phyloP scores from a whole-genome alignment of 2,888 invertebrate genomes.

The Philopedon plagiatum region DNA sequence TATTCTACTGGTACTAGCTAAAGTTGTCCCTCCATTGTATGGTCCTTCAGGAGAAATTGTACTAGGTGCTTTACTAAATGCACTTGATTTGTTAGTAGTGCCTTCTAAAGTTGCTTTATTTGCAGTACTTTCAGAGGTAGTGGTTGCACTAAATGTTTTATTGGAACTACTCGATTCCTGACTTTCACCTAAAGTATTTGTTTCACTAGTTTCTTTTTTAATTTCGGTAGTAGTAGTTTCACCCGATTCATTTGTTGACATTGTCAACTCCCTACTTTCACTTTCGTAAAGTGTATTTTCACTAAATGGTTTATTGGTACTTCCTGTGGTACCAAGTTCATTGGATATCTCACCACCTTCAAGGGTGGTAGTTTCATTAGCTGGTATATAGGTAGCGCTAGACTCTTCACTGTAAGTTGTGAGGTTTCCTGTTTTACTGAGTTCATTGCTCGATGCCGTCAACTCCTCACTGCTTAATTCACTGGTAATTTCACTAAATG shows the following conservation, averaged over 20 bases:
- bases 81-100: neutral
- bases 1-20: neutral
- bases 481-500: neutral
- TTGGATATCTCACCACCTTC: too few species aligned
- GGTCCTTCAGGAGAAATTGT: neutral
- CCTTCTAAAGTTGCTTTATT: too few species aligned
- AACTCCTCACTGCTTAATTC: too few species aligned
- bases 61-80: neutral
- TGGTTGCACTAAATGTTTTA: neutral
- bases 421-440: too few species aligned
- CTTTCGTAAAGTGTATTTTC: too few species aligned
- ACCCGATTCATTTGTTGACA: neutral
- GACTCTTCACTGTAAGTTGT: neutral
- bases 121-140: neutral
- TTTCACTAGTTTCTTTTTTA: neutral
- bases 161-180: neutral
- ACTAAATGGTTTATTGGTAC: neutral
- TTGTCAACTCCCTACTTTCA: neutral
- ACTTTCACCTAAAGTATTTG: neutral
- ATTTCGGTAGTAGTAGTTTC: neutral
- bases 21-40: too few species aligned
- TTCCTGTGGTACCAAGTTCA: too few species aligned
- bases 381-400: neutral
- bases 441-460: too few species aligned
- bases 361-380: neutral